Conservation (phyloP, 2,797 vertebrate species). For the Pagetopsis macropterus region DNA sequence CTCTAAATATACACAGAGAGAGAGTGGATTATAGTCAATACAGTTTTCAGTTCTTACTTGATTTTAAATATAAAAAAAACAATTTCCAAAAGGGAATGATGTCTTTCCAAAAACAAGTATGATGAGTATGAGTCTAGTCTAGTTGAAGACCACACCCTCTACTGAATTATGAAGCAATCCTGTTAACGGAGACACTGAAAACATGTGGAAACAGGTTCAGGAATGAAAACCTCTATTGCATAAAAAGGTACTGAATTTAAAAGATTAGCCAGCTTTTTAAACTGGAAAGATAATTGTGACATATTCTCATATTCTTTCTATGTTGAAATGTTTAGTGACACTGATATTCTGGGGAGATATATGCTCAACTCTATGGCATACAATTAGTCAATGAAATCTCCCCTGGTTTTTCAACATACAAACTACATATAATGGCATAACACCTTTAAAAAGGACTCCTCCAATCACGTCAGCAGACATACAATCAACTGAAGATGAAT, state of each 20-base stretch:
- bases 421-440: not conserved
- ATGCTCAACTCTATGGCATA: not conserved
- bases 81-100: not conserved
- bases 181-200: constrained; percentile 1
- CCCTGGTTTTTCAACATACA: not conserved
- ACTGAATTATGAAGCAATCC: not conserved
- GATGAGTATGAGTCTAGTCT: no score
- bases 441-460: not conserved
- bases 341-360: not conserved
- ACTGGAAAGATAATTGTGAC: not conserved
- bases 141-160: not conserved
- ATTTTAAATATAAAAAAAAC: not conserved
- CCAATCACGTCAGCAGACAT: not conserved
- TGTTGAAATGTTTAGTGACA: not conserved
- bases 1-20: no score
- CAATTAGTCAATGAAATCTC: not conserved
- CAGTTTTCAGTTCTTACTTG: not conserved
- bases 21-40: not conserved
- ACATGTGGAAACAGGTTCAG: not conserved
- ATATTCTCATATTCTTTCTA: not conserved
- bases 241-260: not conserved
- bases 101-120: not conserved
- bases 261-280: not conserved
- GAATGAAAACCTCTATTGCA: not conserved
- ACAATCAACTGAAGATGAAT: not conserved